Evolutionary conservation across 2,113 vertebrate genomes (phyloP).

Genomic region (Plestiodon gilberti): DNA sequence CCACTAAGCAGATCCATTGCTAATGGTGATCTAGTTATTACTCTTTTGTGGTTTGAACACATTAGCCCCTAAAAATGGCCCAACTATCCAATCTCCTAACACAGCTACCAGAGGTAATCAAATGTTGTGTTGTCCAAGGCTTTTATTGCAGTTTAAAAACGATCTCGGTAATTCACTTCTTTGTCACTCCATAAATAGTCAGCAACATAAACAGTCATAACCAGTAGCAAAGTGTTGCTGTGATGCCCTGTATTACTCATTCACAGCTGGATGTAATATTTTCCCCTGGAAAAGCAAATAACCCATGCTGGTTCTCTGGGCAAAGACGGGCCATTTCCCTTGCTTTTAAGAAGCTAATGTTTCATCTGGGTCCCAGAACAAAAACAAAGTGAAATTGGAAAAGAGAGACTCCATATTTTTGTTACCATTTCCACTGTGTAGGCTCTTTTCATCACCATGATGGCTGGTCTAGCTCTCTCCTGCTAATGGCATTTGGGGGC

Average conservation of each 20-base stretch:
- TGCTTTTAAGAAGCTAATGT: neutral
- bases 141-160: constrained; percentile 43
- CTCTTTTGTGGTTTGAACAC: neutral
- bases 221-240: constrained; percentile 38
- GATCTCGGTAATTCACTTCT: constrained; percentile 32
- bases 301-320: constrained; percentile 20
- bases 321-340: constrained; percentile 17
- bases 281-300: neutral
- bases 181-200: constrained; percentile 45
- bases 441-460: neutral
- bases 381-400: constrained; percentile 33
- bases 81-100: constrained; percentile 12
- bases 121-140: constrained; percentile 14
- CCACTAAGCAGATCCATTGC: constrained; percentile 19
- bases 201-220: constrained; percentile 45
- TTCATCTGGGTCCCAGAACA: constrained; percentile 17
- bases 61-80: constrained; percentile 37
- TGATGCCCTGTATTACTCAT: constrained; percentile 22
- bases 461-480: neutral
- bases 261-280: constrained; percentile 30
- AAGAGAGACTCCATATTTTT: constrained; percentile 29
- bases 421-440: neutral
- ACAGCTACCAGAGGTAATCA: constrained; percentile 30
- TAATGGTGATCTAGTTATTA: constrained; percentile 8
- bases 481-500: neutral